Evolutionary conservation across 2,113 vertebrate species (phyloP).

Genomic region (Myanophis thanlyinensis): DNA sequence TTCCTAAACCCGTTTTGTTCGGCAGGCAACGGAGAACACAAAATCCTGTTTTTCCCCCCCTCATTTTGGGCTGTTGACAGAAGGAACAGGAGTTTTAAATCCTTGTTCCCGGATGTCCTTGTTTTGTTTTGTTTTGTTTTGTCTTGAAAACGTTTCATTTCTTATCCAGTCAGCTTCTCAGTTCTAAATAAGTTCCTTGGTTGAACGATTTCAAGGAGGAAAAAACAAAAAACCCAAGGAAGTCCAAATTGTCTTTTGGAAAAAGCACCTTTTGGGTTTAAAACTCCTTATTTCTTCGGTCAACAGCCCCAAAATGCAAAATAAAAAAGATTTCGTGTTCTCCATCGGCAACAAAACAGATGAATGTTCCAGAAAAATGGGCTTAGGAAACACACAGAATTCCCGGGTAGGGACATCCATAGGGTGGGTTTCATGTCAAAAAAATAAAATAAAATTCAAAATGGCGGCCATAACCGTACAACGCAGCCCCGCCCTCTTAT

Average conservation of each 20-base stretch:
- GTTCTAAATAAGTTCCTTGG: too few species aligned
- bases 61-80: too few species aligned
- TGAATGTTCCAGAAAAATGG: not conserved
- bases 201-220: not conserved
- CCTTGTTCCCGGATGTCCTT: too few species aligned
- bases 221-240: too few species aligned
- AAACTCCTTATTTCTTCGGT: slow-evolving; percentile 26
- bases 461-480: not conserved
- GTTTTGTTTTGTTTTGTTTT: too few species aligned
- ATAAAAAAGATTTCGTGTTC: slow-evolving; percentile 32
- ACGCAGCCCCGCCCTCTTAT: not conserved
- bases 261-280: not conserved
- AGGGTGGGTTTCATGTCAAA: not conserved
- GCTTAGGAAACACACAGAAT: not conserved
- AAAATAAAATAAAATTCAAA: not conserved
- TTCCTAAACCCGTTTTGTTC: not conserved
- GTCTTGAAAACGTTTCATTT: too few species aligned
- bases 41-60: slow-evolving; percentile 27
- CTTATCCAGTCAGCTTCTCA: too few species aligned
- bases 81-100: too few species aligned
- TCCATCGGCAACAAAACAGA: not conserved
- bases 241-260: too few species aligned
- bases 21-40: slow-evolving; percentile 33
- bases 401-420: not conserved
- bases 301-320: slow-evolving; percentile 57